Evolutionary conservation across 2,888 invertebrate genomes (phyloP).

Genomic region (Drosophila buzzatii): DNA sequence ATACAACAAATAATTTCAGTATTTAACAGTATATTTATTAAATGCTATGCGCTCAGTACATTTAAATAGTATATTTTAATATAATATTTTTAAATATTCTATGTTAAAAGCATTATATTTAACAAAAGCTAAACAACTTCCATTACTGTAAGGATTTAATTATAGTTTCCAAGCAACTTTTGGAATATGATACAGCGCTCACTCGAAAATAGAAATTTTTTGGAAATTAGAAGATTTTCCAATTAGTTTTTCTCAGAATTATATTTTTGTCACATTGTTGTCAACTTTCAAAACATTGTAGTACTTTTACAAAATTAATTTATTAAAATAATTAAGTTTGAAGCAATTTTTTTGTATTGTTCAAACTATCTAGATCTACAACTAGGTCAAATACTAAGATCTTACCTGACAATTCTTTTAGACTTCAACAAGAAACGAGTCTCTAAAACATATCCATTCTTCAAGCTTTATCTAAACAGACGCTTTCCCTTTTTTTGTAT

Average conservation of each 20-base stretch:
- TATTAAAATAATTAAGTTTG: background rate
- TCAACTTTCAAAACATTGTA: no score
- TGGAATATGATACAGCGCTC: constrained; percentile 2
- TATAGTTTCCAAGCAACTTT: background rate
- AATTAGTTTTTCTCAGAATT: background rate
- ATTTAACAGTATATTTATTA: no score
- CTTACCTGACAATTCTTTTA: background rate
- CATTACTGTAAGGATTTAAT: background rate
- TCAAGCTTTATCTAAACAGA: constrained; percentile 17
- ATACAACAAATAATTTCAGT: no score
- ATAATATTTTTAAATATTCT: no score
- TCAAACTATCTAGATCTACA: background rate
- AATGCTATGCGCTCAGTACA: no score
- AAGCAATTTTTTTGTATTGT: background rate
- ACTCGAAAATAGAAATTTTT: background rate
- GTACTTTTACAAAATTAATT: background rate
- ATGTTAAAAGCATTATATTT: no score
- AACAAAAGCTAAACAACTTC: background rate
- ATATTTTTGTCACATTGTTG: background rate
- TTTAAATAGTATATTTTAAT: no score
- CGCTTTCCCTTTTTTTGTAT: constrained; percentile 27
- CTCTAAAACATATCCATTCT: background rate
- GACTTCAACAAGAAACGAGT: background rate
- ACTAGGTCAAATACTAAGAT: constrained; percentile 1
- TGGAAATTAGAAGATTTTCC: background rate